Conservation (phyloP, 35 echinoderm and acorn worm genomes). For the Chiridota heheva region DNA sequence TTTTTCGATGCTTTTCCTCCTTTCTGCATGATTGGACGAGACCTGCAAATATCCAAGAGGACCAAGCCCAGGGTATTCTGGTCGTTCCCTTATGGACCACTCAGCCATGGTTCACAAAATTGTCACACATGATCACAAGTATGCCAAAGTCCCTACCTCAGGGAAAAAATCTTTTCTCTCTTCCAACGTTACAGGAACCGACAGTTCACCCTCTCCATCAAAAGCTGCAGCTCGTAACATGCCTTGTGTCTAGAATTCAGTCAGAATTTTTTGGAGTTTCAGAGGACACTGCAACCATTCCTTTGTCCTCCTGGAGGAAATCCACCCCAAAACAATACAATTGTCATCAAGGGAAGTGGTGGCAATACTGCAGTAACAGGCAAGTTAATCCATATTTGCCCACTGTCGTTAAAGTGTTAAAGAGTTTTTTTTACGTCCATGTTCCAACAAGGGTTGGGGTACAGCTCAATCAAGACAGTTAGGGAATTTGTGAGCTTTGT, state of each 20-base stretch:
- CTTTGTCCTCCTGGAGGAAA: constrained; percentile 33
- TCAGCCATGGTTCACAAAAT: not conserved
- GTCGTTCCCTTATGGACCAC: constrained; percentile 15
- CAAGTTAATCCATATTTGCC: constrained; percentile 2
- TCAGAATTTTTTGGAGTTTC: not conserved
- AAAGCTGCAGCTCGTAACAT: not conserved
- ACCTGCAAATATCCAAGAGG: too few species aligned
- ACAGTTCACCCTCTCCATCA: not conserved
- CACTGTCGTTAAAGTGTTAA: not conserved
- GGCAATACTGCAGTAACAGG: constrained; percentile 18
- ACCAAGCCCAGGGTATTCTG: constrained; percentile 1
- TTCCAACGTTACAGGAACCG: not conserved
- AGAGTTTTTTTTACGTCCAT: not conserved
- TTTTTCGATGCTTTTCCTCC: constrained; percentile 48
- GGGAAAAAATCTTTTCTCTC: not conserved
- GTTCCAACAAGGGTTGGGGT: not conserved
- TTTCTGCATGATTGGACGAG: too few species aligned
- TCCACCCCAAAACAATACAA: constrained; percentile 52
- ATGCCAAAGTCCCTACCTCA: not conserved
- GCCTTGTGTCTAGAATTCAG: not conserved
- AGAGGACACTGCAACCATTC: not conserved
- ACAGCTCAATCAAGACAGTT: not conserved
- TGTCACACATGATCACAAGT: constrained; percentile 9
- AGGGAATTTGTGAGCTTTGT: constrained; percentile 1
- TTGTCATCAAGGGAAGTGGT: constrained; percentile 23